Evolutionary conservation across 2,113 vertebrate species (phyloP).

Genomic region (Pterocles gutturalis): DNA sequence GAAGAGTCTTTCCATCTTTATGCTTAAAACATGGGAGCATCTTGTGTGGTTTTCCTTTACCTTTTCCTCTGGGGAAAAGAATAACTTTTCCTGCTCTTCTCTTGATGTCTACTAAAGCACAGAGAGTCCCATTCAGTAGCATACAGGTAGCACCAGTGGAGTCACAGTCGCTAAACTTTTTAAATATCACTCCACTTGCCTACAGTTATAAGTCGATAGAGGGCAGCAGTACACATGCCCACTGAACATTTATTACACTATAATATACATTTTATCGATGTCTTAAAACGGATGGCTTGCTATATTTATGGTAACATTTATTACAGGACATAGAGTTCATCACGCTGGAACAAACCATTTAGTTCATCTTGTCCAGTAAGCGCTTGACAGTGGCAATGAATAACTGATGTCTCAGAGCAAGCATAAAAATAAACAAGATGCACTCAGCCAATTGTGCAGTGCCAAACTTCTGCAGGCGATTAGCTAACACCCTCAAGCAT

Average conservation of each 20-base stretch:
- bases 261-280: slow-evolving; percentile 11
- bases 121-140: neutral
- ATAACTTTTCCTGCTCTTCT: neutral
- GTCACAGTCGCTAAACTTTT: neutral
- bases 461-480: slow-evolving; percentile 58
- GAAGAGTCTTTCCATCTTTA: neutral
- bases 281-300: slow-evolving; percentile 32
- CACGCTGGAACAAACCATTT: slow-evolving; percentile 54
- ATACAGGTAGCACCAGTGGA: neutral
- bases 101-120: neutral
- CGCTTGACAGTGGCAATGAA: slow-evolving; percentile 29
- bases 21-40: neutral
- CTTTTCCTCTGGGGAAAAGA: neutral
- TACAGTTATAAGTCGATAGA: neutral
- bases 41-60: neutral
- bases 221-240: neutral
- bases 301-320: slow-evolving; percentile 60
- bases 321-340: slow-evolving; percentile 57
- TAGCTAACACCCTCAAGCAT: slow-evolving; percentile 61
- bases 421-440: slow-evolving; percentile 68
- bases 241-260: neutral
- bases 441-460: slow-evolving; percentile 53
- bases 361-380: slow-evolving; percentile 64
- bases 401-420: slow-evolving; percentile 60
- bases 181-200: neutral